Evolutionary conservation across 1,140 invertebrate genomes (phyloP).

Genomic region (Ericerus pela): DNA sequence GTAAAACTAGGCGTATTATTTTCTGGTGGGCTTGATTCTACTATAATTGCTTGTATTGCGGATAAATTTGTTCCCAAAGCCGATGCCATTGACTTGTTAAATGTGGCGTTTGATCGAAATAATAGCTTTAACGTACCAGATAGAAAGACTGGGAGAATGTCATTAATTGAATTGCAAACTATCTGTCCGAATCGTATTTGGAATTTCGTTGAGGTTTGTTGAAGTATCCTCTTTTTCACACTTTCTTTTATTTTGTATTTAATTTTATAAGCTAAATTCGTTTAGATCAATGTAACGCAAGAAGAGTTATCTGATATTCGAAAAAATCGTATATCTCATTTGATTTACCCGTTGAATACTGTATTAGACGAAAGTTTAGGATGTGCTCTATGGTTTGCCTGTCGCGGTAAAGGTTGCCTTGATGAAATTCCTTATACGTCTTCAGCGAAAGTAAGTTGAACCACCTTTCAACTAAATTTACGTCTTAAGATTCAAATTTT

Average conservation of each 20-base stretch:
- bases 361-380: constrained; percentile 92
- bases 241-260: constrained; percentile 2
- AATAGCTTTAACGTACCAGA: constrained; percentile 52
- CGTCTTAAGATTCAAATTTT: too few relatives aligned
- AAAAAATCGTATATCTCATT: constrained; percentile 44
- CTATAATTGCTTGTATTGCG: constrained; percentile 65
- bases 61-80: constrained; percentile 49
- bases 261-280: constrained; percentile 24
- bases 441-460: constrained; percentile 43
- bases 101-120: constrained; percentile 75
- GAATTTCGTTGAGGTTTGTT: constrained; percentile 51
- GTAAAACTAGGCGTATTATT: constrained; percentile 73
- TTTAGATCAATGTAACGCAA: constrained; percentile 58
- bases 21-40: constrained; percentile 91
- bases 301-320: constrained; percentile 45
- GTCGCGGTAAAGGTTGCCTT: constrained; percentile 45
- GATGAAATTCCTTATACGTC: constrained; percentile 38
- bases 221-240: background rate
- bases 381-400: constrained; percentile 91
- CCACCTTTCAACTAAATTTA: too few relatives aligned
- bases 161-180: constrained; percentile 51
- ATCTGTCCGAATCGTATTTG: constrained; percentile 51
- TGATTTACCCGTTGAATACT: constrained; percentile 68
- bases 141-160: constrained; percentile 55
- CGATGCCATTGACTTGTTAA: constrained; percentile 82